Conservation (phyloP, 1,140 invertebrate species). For the Rhopalosiphum maidis region DNA sequence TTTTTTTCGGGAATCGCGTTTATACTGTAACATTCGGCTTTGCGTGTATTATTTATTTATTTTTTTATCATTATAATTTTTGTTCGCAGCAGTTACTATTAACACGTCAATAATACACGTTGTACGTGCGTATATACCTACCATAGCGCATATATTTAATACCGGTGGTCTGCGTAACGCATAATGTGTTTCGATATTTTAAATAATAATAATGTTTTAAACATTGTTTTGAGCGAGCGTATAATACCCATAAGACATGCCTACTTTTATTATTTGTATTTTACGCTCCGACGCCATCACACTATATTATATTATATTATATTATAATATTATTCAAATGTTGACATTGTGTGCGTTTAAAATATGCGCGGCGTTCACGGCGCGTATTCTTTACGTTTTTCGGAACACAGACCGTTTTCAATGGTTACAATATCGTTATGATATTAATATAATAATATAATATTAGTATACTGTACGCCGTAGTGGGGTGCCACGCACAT, state of each 20-base stretch:
- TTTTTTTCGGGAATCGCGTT: not conserved
- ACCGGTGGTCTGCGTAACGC: not conserved
- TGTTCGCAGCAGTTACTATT: not conserved
- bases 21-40: not conserved
- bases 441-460: not conserved
- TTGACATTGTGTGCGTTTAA: slow-evolving; percentile 27
- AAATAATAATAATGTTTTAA: not conserved
- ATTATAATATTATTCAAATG: not conserved
- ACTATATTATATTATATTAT: not conserved
- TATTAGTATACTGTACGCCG: not conserved
- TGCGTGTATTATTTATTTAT: not conserved
- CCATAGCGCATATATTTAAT: not conserved
- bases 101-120: not conserved
- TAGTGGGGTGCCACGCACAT: not conserved
- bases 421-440: not conserved
- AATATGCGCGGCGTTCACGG: not conserved
- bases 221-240: not conserved
- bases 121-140: not conserved
- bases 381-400: not conserved
- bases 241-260: not conserved
- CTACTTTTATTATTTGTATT: slow-evolving; percentile 1
- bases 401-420: slow-evolving; percentile 1
- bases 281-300: not conserved
- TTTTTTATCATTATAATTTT: not conserved
- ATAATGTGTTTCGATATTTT: not conserved